phyloP scores from a whole-genome alignment of 2,888 invertebrate species.

The Habrosyne pyritoides region DNA sequence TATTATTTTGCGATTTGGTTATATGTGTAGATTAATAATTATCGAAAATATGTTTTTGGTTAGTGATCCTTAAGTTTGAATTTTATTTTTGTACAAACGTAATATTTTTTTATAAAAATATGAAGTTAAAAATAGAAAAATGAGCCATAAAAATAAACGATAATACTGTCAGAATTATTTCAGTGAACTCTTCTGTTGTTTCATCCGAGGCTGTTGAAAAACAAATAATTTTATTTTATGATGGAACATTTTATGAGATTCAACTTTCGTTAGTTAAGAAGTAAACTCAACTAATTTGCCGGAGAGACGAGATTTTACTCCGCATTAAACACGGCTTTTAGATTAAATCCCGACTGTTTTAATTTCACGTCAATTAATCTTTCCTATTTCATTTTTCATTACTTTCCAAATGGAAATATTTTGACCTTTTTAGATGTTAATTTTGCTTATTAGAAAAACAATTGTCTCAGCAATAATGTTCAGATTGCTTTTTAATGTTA shows the following conservation, averaged over 20 bases:
- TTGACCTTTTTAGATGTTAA: slow-evolving; percentile 34
- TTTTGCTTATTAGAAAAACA: slow-evolving; percentile 34
- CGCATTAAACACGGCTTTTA: slow-evolving; percentile 53
- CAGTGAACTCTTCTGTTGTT: slow-evolving; percentile 4
- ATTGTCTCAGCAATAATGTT: slow-evolving; percentile 16
- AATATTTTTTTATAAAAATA: no score
- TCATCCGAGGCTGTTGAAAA: slow-evolving; percentile 7
- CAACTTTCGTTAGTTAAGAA: slow-evolving; percentile 42
- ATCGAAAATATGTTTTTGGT: no score
- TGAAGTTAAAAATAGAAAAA: no score
- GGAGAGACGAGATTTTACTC: slow-evolving; percentile 39
- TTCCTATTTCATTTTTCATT: slow-evolving; percentile 56
- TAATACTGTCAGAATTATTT: slow-evolving; percentile 4
- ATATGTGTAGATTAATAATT: no score
- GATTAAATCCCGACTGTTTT: slow-evolving; percentile 58
- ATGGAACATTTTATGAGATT: slow-evolving; percentile 32
- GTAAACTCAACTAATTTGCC: slow-evolving; percentile 56
- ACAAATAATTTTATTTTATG: slow-evolving; percentile 17
- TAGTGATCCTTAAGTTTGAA: no score
- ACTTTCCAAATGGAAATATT: slow-evolving; percentile 36
- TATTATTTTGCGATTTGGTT: no score
- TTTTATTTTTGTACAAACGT: no score
- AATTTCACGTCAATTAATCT: slow-evolving; percentile 68
- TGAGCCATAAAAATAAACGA: background rate
- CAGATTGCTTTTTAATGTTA: slow-evolving; percentile 14